These are phyloP conservation scores for Melanostigma gelatinosum DNA, from an alignment of 2,113 vertebrate species.

Conservation along the genomic window DNA sequence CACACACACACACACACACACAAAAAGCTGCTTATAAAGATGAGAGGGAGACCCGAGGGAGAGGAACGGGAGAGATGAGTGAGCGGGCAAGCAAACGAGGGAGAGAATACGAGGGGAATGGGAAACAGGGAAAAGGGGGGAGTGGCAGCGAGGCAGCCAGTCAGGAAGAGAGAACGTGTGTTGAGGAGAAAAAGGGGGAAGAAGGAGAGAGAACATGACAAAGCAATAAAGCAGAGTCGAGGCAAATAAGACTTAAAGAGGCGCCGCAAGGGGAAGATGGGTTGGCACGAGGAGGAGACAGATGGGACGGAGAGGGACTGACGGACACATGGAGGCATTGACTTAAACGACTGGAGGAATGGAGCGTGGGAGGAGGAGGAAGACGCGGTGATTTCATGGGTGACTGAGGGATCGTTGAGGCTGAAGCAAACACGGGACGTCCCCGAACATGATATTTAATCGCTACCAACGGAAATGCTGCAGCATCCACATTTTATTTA, in stretches of 20 bases:
- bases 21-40: conserved; percentile 39
- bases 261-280: conserved; percentile 17
- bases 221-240: conserved; percentile 18
- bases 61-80: neutral
- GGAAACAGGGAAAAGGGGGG: neutral
- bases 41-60: conserved; percentile 10
- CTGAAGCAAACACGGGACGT: neutral
- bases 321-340: conserved; percentile 33
- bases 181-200: neutral
- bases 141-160: neutral
- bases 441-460: neutral
- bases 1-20: conserved; percentile 11
- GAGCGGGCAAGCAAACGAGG: neutral
- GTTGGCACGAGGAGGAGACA: conserved; percentile 52
- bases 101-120: conserved; percentile 3
- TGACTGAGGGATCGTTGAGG: neutral
- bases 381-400: conserved; percentile 2
- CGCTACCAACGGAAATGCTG: neutral
- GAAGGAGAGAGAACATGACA: conserved; percentile 31
- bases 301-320: conserved; percentile 46
- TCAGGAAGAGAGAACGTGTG: neutral
- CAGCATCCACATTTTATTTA: no score
- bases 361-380: conserved; percentile 11
- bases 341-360: conserved; percentile 36
- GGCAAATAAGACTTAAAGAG: conserved; percentile 34